These are phyloP conservation scores for Holothuria scabra DNA, from an alignment of 53 echinoderm and acorn worm genomes.

Conservation along the genomic window DNA sequence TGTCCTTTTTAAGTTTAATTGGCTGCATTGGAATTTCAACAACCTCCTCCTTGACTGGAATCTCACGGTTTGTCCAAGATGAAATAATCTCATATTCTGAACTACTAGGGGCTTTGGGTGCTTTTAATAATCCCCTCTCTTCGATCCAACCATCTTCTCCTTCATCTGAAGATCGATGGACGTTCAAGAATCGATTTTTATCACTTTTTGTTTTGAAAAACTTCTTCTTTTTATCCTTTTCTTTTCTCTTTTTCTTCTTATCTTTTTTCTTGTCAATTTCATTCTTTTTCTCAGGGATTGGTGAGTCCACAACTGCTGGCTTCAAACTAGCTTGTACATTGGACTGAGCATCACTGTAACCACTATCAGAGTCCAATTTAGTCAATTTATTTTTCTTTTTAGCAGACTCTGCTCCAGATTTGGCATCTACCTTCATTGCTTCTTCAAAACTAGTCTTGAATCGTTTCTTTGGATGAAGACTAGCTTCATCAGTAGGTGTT, in stretches of 20 bases:
- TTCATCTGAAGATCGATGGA: conserved; percentile 49
- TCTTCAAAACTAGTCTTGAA: conserved; percentile 40
- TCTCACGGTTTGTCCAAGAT: background rate
- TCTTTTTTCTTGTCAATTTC: conserved; percentile 36
- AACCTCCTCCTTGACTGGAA: background rate
- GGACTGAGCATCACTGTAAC: conserved; percentile 59
- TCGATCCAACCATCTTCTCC: conserved; percentile 53
- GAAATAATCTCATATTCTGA: conserved; percentile 33
- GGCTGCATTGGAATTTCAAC: background rate
- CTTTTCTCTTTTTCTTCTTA: conserved; percentile 66
- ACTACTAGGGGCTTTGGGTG: background rate
- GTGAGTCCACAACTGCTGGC: background rate
- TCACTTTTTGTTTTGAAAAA: conserved; percentile 69
- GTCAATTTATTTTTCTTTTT: conserved; percentile 42
- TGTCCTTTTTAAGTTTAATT: conserved; percentile 50
- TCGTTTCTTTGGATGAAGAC: conserved; percentile 37
- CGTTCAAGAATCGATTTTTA: conserved; percentile 65
- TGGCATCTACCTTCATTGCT: background rate
- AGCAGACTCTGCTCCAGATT: background rate
- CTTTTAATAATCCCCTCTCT: background rate
- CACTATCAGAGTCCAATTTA: conserved; percentile 64
- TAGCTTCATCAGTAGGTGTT: background rate
- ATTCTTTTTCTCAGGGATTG: background rate
- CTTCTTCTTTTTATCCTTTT: conserved; percentile 70
- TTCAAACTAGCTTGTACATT: background rate